Evolutionary conservation across 2,888 invertebrate species (phyloP).

Genomic region (Leptogaster cylindrica): DNA sequence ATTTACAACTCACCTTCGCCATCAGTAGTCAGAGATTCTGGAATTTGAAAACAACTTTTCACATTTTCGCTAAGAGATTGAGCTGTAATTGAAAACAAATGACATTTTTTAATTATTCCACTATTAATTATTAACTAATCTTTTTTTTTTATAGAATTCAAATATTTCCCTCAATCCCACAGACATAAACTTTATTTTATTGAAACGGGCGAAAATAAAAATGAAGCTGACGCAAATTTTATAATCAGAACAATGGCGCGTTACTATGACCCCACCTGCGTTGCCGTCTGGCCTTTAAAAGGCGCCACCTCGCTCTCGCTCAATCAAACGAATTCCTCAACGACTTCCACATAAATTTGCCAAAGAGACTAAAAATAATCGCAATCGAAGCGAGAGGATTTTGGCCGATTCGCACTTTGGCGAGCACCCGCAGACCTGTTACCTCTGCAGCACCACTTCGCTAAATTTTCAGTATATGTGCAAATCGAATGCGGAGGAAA

Average conservation of each 20-base stretch:
- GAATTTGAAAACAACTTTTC: slow-evolving; percentile 53
- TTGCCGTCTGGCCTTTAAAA: slow-evolving; percentile 19
- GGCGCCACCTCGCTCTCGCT: slow-evolving; percentile 34
- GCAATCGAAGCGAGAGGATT: slow-evolving; percentile 27
- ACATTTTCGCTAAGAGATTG: slow-evolving; percentile 73
- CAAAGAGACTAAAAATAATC: slow-evolving; percentile 35
- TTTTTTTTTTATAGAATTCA: too few relatives aligned
- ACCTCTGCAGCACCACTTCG: too few relatives aligned
- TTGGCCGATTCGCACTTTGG: slow-evolving; percentile 30
- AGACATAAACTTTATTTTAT: too few relatives aligned
- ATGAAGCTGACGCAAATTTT: slow-evolving; percentile 45
- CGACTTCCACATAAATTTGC: slow-evolving; percentile 34
- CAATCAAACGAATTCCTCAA: slow-evolving; percentile 36
- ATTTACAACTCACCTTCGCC: slow-evolving; percentile 74
- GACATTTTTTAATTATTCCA: too few relatives aligned
- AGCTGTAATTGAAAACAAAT: slow-evolving; percentile 62
- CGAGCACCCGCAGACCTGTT: too few relatives aligned
- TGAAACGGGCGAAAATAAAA: slow-evolving; percentile 48
- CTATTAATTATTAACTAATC: too few relatives aligned
- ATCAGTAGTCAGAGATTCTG: slow-evolving; percentile 80
- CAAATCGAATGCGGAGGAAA: too few relatives aligned
- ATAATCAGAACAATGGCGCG: slow-evolving; percentile 32
- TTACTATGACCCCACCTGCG: slow-evolving; percentile 35
- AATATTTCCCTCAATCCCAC: too few relatives aligned
- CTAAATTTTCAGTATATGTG: too few relatives aligned